Conservation (phyloP, 2,888 invertebrate genomes). For the Catonia carolina region DNA sequence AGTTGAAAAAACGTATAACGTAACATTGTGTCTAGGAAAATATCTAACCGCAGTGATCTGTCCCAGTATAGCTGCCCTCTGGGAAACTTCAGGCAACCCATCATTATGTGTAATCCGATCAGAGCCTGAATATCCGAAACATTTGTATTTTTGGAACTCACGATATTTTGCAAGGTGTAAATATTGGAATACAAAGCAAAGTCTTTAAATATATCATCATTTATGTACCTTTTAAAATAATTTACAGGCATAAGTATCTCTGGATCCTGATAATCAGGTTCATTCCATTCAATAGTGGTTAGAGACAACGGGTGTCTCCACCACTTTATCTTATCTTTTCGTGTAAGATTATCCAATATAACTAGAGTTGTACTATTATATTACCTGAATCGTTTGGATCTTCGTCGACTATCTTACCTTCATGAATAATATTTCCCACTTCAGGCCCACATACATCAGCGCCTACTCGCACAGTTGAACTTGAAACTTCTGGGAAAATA, state of each 20-base stretch:
- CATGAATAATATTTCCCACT: not conserved
- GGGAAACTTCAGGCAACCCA: conserved; percentile 16
- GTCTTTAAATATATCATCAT: not conserved
- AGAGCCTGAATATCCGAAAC: conserved; percentile 16
- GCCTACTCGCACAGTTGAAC: not conserved
- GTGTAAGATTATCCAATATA: not conserved
- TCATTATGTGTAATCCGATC: conserved; percentile 17
- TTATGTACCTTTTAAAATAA: conserved; percentile 8
- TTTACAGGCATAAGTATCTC: not conserved
- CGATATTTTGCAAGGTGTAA: conserved; percentile 2
- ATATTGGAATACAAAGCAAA: not conserved
- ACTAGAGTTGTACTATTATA: too few species aligned
- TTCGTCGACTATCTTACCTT: not conserved
- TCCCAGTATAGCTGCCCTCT: conserved; percentile 3
- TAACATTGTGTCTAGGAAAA: conserved; percentile 3
- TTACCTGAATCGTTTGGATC: too few species aligned
- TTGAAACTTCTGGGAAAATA: not conserved
- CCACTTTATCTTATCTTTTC: not conserved
- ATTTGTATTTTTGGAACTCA: not conserved
- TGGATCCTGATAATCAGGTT: not conserved
- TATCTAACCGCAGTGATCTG: not conserved
- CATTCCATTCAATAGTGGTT: conserved; percentile 1
- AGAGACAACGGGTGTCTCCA: not conserved
- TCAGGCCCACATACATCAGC: not conserved
- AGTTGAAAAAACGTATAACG: not conserved